Base-by-base conservation (phyloP, 2,113 vertebrate genomes). In the Pionites leucogaster region DNA sequence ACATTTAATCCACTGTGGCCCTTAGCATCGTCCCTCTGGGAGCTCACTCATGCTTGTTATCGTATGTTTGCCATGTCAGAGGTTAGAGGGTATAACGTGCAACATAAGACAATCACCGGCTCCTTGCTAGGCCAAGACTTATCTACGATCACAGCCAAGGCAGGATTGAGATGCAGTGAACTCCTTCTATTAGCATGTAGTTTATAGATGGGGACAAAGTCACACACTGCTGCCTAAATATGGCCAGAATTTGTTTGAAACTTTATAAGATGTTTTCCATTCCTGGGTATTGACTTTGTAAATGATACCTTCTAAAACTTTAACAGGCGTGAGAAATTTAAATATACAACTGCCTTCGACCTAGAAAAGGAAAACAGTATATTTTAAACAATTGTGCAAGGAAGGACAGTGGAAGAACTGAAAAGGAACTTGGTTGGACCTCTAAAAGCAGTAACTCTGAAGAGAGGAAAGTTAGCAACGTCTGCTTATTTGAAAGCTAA, bases 51-150 rank as follows among this genome's bases (percentile, higher is more conserved):
- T 57, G 86, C 94, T 92, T 29, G 91, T 97, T 98, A 96, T 96
- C 79, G 15, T 79, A 33, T 63, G 90, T 63, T 97, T 52, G 6
- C 96, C 13, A 19, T 97, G 96, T 93, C 97, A 91, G 97, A 95
- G 96, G 98, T 97, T 96, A 97, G 96, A 98, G 97, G 97, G 96
- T 97, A 94, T 29, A 37, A 93, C 7, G 18, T 65, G 88, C 95
- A 93, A 85, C 50, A 85, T 93, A 86, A 97, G 83, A 96, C 97
- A 89, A 84, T 91, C 95, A 37, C 59, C 39, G 19, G 78, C 93
- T 97, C 77, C 17, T 83, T 44, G n/a, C 92, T 84, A 13, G 37
- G 68, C 42, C 13, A 27, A 86, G 46, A 90, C 84, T 96, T 90
- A 95, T 93, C 94, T 91, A 10, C 13, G 1, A 63, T 83, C 74